These are phyloP conservation scores for Sapayoa aenigma DNA, from an alignment of 2,113 vertebrate species.

Conservation along the genomic window DNA sequence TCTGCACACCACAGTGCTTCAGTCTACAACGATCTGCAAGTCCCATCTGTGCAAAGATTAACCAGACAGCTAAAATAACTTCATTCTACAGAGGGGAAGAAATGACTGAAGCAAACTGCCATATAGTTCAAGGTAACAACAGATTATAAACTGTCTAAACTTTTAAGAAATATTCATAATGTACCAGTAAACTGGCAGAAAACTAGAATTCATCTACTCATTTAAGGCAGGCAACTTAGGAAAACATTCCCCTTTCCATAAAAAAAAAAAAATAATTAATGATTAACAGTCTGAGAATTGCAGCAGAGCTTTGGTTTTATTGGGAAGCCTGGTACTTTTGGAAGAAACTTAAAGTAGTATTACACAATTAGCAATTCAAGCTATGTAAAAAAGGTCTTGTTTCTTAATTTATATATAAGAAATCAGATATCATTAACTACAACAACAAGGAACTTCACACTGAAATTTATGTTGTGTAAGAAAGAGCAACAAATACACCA, in stretches of 20 bases:
- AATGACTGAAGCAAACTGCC: neutral
- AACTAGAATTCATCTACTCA: neutral
- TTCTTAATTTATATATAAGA: neutral
- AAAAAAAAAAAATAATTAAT: neutral
- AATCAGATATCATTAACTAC: neutral
- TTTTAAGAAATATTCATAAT: neutral
- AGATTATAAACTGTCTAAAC: neutral
- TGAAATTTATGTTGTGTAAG: neutral
- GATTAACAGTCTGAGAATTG: neutral
- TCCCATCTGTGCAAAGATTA: neutral
- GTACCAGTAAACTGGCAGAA: neutral
- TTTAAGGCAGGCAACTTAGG: neutral
- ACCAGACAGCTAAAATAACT: neutral
- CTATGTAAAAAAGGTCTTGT: neutral
- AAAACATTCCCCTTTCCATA: neutral
- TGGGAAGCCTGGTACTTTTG: neutral
- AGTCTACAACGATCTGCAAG: neutral
- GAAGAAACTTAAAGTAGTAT: neutral
- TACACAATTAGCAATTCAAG: neutral
- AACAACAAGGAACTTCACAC: neutral
- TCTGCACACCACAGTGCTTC: neutral
- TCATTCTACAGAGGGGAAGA: neutral
- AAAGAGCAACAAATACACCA: neutral
- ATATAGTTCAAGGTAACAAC: neutral
- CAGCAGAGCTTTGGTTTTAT: neutral